These are phyloP conservation scores for Neodiprion virginianus DNA, from an alignment of 1,140 invertebrate species.

Conservation along the genomic window DNA sequence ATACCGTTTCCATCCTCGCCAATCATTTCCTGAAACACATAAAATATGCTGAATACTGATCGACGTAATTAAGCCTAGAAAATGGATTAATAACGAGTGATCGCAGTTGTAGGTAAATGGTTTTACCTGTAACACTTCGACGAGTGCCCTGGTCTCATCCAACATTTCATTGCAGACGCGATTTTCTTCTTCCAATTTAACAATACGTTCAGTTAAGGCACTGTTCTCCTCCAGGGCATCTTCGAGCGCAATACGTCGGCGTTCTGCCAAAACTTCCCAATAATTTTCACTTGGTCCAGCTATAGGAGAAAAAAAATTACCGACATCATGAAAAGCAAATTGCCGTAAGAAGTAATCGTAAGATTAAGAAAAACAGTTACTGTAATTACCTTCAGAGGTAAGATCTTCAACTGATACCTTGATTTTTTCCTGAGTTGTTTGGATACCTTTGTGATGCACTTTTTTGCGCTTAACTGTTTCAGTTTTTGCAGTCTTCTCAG, in stretches of 20 bases:
- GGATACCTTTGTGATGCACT: constrained; percentile 60
- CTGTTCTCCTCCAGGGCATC: constrained; percentile 72
- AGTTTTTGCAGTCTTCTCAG: constrained; percentile 33
- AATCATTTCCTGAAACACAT: constrained; percentile 52
- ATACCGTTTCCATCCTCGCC: constrained; percentile 53
- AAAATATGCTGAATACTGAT: constrained; percentile 5
- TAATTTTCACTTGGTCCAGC: constrained; percentile 70
- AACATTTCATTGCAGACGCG: constrained; percentile 70
- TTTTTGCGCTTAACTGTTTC: constrained; percentile 38
- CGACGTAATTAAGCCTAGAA: not conserved
- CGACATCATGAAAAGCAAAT: constrained; percentile 13
- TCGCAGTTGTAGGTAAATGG: constrained; percentile 16
- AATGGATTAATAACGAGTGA: no score
- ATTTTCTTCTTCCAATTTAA: constrained; percentile 70
- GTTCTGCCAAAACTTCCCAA: constrained; percentile 73
- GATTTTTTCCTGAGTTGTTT: constrained; percentile 61
- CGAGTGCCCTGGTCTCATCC: constrained; percentile 69
- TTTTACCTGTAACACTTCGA: constrained; percentile 73
- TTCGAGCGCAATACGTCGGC: constrained; percentile 68
- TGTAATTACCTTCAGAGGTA: constrained; percentile 62
- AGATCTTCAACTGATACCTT: constrained; percentile 67
- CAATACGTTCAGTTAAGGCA: constrained; percentile 61
- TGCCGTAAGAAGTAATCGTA: not conserved
- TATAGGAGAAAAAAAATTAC: constrained; percentile 22
- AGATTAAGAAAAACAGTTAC: constrained; percentile 1